phyloP scores from a whole-genome alignment of 2,888 invertebrate species.

The Gerosis bhagava region DNA sequence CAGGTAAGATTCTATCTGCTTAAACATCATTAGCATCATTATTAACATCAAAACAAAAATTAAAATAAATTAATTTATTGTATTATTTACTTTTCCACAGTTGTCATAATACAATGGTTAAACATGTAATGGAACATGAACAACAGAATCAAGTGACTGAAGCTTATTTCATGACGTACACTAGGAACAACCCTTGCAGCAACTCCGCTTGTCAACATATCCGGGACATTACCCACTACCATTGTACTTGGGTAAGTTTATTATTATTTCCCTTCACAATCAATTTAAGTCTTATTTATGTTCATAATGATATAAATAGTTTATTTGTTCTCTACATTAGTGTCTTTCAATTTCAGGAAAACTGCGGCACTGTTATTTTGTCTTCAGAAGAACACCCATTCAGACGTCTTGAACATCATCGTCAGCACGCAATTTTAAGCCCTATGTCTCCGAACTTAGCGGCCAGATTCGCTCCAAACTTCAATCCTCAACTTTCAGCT shows the following conservation, averaged over 20 bases:
- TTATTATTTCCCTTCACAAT: too few relatives aligned
- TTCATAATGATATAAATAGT: too few relatives aligned
- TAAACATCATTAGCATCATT: too few relatives aligned
- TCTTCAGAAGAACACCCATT: conserved; percentile 90
- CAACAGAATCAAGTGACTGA: conserved; percentile 94
- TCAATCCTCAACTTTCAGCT: conserved; percentile 72
- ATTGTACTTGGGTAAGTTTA: conserved; percentile 94
- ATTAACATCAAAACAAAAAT: too few relatives aligned
- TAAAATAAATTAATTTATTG: too few relatives aligned
- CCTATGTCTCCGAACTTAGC: conserved; percentile 83
- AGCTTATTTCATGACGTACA: conserved; percentile 86
- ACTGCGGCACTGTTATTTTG: conserved; percentile 90
- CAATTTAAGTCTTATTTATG: too few relatives aligned
- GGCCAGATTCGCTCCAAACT: conserved; percentile 81
- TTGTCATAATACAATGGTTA: conserved; percentile 87
- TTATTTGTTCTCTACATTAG: too few relatives aligned
- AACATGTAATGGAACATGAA: conserved; percentile 94
- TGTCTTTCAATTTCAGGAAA: conserved; percentile 78
- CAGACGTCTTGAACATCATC: conserved; percentile 91
- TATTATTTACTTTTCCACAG: conserved; percentile 48
- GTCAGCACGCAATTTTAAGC: conserved; percentile 90
- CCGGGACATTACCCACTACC: conserved; percentile 91
- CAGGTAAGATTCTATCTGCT: conserved; percentile 78
- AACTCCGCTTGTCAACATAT: conserved; percentile 88
- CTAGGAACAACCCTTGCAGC: conserved; percentile 84